Evolutionary conservation across 2,888 invertebrate genomes (phyloP).

Genomic region (Leucophora obtusa): DNA sequence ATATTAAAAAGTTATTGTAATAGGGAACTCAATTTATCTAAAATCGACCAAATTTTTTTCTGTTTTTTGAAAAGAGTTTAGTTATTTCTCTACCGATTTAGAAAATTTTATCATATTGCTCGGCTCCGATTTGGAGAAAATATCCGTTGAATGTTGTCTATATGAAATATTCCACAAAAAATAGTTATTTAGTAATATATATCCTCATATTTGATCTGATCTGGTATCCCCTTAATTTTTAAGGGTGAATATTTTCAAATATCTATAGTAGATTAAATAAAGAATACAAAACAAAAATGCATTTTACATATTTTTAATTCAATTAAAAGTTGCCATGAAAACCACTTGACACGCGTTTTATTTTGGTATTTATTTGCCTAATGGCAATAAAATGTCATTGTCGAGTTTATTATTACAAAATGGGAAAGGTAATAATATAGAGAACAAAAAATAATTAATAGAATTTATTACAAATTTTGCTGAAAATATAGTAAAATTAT

Average conservation of each 20-base stretch:
- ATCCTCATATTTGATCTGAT: no score
- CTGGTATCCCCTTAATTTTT: background rate
- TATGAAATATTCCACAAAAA: no score
- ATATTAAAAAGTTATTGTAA: no score
- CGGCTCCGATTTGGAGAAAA: no score
- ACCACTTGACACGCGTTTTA: slow-evolving; percentile 52
- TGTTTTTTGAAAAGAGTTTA: no score
- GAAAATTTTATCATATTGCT: no score
- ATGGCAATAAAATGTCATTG: slow-evolving; percentile 34
- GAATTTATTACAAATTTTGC: slow-evolving; percentile 35
- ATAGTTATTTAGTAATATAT: no score
- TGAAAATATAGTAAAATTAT: slow-evolving; percentile 42
- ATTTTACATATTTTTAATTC: slow-evolving; percentile 50
- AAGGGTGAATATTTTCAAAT: slow-evolving; percentile 15
- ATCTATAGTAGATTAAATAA: background rate
- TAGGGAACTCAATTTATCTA: no score
- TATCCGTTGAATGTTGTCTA: no score
- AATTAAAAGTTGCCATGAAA: slow-evolving; percentile 55
- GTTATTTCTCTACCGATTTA: no score
- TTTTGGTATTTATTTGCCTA: slow-evolving; percentile 18
- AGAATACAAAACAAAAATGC: slow-evolving; percentile 21
- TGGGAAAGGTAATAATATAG: background rate
- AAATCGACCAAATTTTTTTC: no score
- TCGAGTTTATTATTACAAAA: background rate
- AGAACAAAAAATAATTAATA: slow-evolving; percentile 16